Conservation (phyloP, 2,797 vertebrate genomes). For the Propithecus deckenii region DNA sequence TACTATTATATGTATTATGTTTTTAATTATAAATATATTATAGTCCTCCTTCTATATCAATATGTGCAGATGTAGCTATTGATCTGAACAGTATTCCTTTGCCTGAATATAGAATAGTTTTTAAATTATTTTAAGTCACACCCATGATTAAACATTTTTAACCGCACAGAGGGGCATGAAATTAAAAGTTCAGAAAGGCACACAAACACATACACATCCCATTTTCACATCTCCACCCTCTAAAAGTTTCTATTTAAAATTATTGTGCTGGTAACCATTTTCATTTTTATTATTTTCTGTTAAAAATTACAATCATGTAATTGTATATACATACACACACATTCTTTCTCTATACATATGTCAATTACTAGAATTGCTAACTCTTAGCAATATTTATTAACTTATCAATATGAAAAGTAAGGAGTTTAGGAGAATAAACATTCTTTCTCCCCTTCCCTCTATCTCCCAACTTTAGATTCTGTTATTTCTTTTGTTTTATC, state of each 20-base stretch:
- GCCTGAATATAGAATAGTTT: not conserved
- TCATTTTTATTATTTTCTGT: not conserved
- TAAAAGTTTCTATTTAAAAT: not conserved
- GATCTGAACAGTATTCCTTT: not conserved
- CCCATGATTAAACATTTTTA: not conserved
- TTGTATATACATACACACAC: not conserved
- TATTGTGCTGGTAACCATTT: not conserved
- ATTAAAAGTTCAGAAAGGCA: not conserved
- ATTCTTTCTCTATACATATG: not conserved
- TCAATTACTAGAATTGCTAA: not conserved
- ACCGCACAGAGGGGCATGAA: not conserved
- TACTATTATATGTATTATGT: not conserved
- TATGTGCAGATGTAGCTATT: not conserved
- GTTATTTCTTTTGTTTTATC: not conserved
- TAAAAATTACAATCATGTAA: not conserved
- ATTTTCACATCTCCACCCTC: not conserved
- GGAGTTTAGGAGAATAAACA: not conserved
- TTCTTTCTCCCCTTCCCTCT: not conserved
- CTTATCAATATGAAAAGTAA: not conserved
- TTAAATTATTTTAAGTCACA: not conserved
- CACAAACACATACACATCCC: not conserved
- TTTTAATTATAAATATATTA: not conserved
- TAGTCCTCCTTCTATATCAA: not conserved
- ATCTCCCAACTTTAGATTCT: not conserved
- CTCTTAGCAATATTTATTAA: not conserved